Evolutionary conservation across 2,888 invertebrate genomes (phyloP).

Genomic region (Macrophya alboannulata): DNA sequence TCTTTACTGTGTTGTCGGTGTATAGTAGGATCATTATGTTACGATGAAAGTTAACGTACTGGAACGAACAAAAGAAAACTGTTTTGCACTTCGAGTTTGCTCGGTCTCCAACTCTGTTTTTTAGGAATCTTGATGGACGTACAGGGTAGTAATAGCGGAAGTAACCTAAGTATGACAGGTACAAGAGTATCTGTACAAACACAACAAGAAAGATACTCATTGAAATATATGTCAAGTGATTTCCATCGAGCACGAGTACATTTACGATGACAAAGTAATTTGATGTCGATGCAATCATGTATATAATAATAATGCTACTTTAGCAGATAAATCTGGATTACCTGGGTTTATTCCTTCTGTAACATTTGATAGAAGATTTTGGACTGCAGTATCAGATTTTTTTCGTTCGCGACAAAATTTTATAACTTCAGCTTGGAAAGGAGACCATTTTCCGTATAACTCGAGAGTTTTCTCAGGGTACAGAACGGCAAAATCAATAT

Average conservation of each 20-base stretch:
- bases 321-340: background rate
- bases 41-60: background rate
- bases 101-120: background rate
- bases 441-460: slow-evolving; percentile 19
- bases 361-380: background rate
- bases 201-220: background rate
- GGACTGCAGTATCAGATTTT: background rate
- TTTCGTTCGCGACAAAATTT: background rate
- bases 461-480: background rate
- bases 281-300: background rate
- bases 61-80: background rate
- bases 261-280: background rate
- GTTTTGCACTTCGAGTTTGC: slow-evolving; percentile 19
- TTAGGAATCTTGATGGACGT: background rate
- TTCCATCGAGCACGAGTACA: background rate
- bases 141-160: slow-evolving; percentile 13
- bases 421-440: background rate
- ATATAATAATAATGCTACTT: background rate
- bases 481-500: slow-evolving; percentile 14
- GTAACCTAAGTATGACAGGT: slow-evolving; percentile 14
- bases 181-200: background rate
- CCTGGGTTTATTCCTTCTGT: background rate
- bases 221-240: slow-evolving; percentile 16
- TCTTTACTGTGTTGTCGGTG: background rate
- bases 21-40: background rate